Conservation (phyloP, 2,888 invertebrate genomes). For the Sycophila texana region DNA sequence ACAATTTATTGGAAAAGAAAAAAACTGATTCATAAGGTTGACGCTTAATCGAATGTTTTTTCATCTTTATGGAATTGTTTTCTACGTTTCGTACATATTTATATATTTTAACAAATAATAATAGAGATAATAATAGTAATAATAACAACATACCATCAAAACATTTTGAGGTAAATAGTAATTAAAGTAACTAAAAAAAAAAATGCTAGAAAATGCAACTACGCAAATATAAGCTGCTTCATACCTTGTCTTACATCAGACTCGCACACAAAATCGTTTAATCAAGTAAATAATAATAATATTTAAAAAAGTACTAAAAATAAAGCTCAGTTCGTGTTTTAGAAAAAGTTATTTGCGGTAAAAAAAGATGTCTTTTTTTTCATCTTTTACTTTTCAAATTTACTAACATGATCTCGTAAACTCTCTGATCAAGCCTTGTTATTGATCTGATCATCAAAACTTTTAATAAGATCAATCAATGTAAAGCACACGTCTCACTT, state of each 20-base stretch:
- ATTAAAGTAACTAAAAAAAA: constrained; percentile 27
- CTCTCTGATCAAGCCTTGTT: neutral
- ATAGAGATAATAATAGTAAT: constrained; percentile 30
- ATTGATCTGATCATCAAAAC: neutral
- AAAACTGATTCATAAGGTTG: too few species aligned
- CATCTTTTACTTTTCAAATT: constrained; percentile 3
- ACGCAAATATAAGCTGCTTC: constrained; percentile 15
- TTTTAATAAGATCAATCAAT: constrained; percentile 26
- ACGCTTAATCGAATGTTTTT: too few species aligned
- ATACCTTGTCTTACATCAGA: neutral
- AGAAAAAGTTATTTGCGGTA: constrained; percentile 19
- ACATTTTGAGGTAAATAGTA: constrained; percentile 42
- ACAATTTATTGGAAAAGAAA: too few species aligned
- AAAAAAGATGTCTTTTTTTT: constrained; percentile 11
- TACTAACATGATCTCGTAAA: constrained; percentile 19
- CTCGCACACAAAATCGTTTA: constrained; percentile 17
- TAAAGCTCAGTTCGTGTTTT: constrained; percentile 14
- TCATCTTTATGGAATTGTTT: neutral
- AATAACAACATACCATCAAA: constrained; percentile 47
- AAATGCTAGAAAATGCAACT: constrained; percentile 43
- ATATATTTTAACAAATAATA: constrained; percentile 48
- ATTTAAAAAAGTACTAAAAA: constrained; percentile 29
- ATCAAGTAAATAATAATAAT: constrained; percentile 24
- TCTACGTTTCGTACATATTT: constrained; percentile 37
- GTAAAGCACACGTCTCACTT: constrained; percentile 19